A percentile compares a stretch with the other conserved stretches of the same genome.
Conservation (phyloP, 2,888 invertebrate genomes). For the Drosophila neutralis region DNA sequence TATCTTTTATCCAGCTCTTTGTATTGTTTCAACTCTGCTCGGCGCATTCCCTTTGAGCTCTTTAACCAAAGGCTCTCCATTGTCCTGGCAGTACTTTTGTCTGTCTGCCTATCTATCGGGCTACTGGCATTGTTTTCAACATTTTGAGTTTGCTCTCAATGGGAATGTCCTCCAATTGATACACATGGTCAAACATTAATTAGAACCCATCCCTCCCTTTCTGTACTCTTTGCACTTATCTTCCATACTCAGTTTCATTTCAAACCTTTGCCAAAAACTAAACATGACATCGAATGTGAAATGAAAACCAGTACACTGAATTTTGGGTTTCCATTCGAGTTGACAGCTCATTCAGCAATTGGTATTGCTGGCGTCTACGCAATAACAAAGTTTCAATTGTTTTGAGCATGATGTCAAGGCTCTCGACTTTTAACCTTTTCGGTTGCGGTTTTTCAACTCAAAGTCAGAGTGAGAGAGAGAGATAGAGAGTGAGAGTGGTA, state of each 20-base stretch:
- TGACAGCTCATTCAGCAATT: conserved; percentile 31
- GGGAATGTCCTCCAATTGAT: conserved; percentile 31
- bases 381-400: conserved; percentile 59
- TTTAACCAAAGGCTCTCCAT: conserved; percentile 19
- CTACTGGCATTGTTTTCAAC: conserved; percentile 12
- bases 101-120: background rate
- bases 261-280: conserved; percentile 7
- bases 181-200: conserved; percentile 34
- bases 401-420: conserved; percentile 37
- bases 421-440: conserved; percentile 43
- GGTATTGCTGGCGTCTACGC: conserved; percentile 32
- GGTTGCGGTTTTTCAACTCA: conserved; percentile 17
- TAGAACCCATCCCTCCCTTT: background rate
- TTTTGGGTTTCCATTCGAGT: conserved; percentile 4
- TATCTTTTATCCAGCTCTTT: conserved; percentile 5
- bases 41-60: conserved; percentile 31
- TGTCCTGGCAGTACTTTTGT: conserved; percentile 3
- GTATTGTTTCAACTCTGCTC: conserved; percentile 18
- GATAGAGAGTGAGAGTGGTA: too few species aligned
- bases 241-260: background rate
- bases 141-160: conserved; percentile 19
- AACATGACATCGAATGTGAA: conserved; percentile 8
- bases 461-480: too few species aligned
- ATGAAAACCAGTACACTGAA: conserved; percentile 28
- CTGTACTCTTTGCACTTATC: conserved; percentile 4